Evolutionary conservation across 2,113 vertebrate genomes (phyloP).

Genomic region (Epinephelus cyanopodus): DNA sequence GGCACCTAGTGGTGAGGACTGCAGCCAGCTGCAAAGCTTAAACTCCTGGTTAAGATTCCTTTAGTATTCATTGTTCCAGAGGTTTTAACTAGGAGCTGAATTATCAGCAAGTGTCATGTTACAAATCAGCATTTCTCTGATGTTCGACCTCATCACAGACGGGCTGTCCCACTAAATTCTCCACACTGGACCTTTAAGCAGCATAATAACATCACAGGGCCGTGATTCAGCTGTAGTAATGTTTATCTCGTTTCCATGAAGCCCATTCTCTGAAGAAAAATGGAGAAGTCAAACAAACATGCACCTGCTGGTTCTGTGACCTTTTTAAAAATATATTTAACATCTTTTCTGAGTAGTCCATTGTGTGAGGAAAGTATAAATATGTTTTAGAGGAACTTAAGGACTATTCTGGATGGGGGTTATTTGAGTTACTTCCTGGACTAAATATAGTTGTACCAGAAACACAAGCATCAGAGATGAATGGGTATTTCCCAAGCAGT

Average conservation of each 20-base stretch:
- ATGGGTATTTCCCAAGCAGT: neutral
- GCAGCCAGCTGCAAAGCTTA: no score
- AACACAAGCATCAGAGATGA: neutral
- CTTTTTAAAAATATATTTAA: constrained; percentile 1
- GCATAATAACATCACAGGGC: no score
- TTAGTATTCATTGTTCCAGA: no score
- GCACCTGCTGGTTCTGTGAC: neutral
- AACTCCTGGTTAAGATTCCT: no score
- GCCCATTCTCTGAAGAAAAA: neutral
- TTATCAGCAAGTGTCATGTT: no score
- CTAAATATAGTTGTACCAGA: neutral
- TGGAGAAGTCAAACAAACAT: constrained; percentile 36
- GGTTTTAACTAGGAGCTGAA: no score
- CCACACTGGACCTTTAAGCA: neutral
- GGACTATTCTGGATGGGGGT: no score
- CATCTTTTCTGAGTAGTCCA: neutral
- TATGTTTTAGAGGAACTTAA: neutral
- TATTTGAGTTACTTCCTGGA: neutral
- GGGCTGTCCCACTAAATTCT: no score
- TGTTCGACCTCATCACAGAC: no score
- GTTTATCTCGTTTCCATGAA: neutral
- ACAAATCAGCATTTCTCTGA: no score
- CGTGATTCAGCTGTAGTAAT: neutral
- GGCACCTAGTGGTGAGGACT: no score
- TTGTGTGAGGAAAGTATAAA: neutral